Conservation (phyloP, 2,888 invertebrate genomes). For the Coenonympha arcania region DNA sequence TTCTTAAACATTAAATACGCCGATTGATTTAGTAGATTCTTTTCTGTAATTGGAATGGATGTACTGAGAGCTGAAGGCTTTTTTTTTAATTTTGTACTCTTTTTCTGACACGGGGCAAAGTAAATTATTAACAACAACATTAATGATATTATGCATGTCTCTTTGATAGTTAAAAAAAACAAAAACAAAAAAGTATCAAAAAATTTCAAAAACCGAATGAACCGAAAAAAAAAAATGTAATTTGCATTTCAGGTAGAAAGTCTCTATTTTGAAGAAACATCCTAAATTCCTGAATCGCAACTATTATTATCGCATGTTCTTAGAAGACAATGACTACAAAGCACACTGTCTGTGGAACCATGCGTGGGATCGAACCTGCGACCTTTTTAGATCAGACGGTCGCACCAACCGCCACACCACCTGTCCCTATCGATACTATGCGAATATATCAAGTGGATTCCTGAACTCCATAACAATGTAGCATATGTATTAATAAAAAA, state of each 20-base stretch:
- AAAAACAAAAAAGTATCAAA: constrained; percentile 3
- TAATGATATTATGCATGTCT: too few relatives aligned
- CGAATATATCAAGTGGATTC: constrained; percentile 28
- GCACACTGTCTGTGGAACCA: constrained; percentile 61
- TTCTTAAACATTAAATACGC: too few relatives aligned
- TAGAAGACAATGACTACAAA: constrained; percentile 56
- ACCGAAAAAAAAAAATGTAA: constrained; percentile 27
- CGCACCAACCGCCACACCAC: constrained; percentile 28
- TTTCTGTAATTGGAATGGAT: too few relatives aligned
- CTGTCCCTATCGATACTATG: not conserved
- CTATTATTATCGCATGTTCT: constrained; percentile 59
- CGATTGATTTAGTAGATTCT: too few relatives aligned
- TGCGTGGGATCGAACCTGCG: constrained; percentile 51
- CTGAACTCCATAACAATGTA: not conserved
- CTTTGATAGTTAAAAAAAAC: too few relatives aligned
- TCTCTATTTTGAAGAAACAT: constrained; percentile 37
- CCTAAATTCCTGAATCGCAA: constrained; percentile 36
- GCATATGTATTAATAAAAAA: too few relatives aligned
- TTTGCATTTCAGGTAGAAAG: constrained; percentile 20
- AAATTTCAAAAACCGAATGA: not conserved
- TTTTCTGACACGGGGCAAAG: too few relatives aligned
- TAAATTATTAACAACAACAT: too few relatives aligned
- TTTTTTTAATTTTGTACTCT: too few relatives aligned
- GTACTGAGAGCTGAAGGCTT: too few relatives aligned
- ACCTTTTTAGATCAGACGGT: constrained; percentile 18